phyloP scores from a whole-genome alignment of 2,113 vertebrate species.

The Alethe castanea region DNA sequence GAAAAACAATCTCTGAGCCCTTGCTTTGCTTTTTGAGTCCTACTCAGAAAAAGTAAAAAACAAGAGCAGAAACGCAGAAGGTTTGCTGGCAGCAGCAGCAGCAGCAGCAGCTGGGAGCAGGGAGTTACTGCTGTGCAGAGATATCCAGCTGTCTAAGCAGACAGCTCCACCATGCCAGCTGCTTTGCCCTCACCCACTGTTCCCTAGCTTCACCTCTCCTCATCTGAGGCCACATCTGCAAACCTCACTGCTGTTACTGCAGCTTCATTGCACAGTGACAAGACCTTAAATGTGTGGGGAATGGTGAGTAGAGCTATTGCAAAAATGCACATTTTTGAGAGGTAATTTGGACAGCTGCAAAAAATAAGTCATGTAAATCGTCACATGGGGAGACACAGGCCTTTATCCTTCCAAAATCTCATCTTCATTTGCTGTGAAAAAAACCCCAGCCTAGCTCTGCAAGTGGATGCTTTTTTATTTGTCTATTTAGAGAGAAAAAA shows the following conservation, averaged over 20 bases:
- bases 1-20: not conserved
- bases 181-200: not conserved
- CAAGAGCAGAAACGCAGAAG: not conserved
- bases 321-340: not conserved
- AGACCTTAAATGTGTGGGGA: not conserved
- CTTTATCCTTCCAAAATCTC: not conserved
- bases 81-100: not conserved
- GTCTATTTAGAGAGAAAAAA: not conserved
- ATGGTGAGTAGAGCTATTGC: not conserved
- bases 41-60: not conserved
- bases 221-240: not conserved
- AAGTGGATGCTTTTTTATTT: not conserved
- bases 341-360: not conserved
- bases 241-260: not conserved
- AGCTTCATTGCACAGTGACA: not conserved
- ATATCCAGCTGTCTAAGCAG: not conserved
- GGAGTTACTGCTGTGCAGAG: not conserved
- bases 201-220: not conserved
- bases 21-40: not conserved
- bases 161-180: not conserved
- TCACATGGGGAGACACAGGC: not conserved
- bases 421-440: not conserved
- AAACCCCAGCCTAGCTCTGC: not conserved
- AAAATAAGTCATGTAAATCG: not conserved
- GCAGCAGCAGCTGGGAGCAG: not conserved